Percentiles rank a stretch among this genome's conserved stretches.
Conservation (phyloP, 2,888 invertebrate species). For the Celastrina argiolus region DNA sequence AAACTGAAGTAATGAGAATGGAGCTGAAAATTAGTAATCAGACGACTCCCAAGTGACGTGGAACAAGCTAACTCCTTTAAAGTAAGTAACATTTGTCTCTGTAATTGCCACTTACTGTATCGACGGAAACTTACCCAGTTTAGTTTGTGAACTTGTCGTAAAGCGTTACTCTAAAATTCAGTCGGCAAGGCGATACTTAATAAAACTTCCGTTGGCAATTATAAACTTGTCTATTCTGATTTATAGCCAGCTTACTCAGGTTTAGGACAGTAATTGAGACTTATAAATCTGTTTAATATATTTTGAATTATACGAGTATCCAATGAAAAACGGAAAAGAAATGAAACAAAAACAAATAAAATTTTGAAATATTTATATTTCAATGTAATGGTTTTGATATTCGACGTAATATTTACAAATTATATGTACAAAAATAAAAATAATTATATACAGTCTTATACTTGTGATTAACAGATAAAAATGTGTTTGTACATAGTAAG, state of each 20-base stretch:
- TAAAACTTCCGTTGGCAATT: slow-evolving; percentile 24
- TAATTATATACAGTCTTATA: slow-evolving; percentile 64
- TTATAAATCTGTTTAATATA: not conserved
- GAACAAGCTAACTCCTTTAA: slow-evolving; percentile 27
- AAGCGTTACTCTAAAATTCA: slow-evolving; percentile 32
- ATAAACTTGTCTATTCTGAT: slow-evolving; percentile 30
- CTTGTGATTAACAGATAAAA: slow-evolving; percentile 54
- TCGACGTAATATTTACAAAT: slow-evolving; percentile 57
- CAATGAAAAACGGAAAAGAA: slow-evolving; percentile 38
- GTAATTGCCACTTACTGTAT: slow-evolving; percentile 47
- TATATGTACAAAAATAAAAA: slow-evolving; percentile 58
- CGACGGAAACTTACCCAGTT: slow-evolving; percentile 45
- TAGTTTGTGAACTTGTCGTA: slow-evolving; percentile 33
- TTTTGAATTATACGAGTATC: slow-evolving; percentile 2
- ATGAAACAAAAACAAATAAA: slow-evolving; percentile 73
- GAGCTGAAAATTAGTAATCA: slow-evolving; percentile 16
- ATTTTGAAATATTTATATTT: slow-evolving; percentile 70
- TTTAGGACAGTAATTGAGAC: not conserved
- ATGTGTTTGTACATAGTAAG: slow-evolving; percentile 65
- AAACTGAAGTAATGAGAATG: not conserved
- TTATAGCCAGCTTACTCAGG: slow-evolving; percentile 7
- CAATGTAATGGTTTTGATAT: slow-evolving; percentile 54
- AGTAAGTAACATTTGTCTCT: slow-evolving; percentile 40
- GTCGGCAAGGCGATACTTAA: slow-evolving; percentile 11
- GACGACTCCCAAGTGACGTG: slow-evolving; percentile 7